Percentiles rank a stretch among this genome's conserved stretches.
Conservation (phyloP, 2,113 vertebrate species). For the Trachemys scripta region DNA sequence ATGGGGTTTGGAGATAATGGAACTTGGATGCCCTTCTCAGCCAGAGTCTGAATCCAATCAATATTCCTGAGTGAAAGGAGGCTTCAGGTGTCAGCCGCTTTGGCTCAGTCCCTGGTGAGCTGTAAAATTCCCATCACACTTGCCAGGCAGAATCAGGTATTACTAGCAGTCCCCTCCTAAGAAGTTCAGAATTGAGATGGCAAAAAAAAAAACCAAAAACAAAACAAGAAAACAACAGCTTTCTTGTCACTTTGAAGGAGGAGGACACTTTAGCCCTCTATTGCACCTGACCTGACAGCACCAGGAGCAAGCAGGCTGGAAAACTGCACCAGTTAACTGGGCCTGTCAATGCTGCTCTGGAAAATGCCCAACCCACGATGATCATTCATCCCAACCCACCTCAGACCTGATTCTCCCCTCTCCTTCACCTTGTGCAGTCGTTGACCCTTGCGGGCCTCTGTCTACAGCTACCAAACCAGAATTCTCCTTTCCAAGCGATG, state of each 20-base stretch:
- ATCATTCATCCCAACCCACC: not conserved
- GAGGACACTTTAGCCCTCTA: not conserved
- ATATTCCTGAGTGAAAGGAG: not conserved
- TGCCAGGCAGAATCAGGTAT: not conserved
- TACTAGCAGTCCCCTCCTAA: not conserved
- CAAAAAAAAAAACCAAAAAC: not conserved
- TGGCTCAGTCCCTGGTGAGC: not conserved
- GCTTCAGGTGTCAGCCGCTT: conserved; percentile 1
- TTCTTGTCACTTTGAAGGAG: not conserved
- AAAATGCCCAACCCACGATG: accelerated
- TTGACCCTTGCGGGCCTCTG: not conserved
- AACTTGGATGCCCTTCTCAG: conserved; percentile 38
- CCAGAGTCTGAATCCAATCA: not conserved
- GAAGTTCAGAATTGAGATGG: not conserved
- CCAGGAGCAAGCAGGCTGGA: not conserved
- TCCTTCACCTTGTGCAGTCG: not conserved
- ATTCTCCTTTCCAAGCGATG: not conserved
- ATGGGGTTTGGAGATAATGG: not conserved
- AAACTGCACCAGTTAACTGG: not conserved
- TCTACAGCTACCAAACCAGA: not conserved
- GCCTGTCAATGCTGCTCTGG: not conserved
- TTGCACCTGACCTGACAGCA: not conserved
- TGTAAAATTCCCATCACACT: not conserved
- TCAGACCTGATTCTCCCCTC: not conserved
- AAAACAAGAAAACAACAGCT: not conserved